Percentiles rank a stretch among this genome's conserved stretches.
Evolutionary conservation across 2,797 vertebrate genomes (phyloP).

Genomic region (Sphenopsis melanotis): DNA sequence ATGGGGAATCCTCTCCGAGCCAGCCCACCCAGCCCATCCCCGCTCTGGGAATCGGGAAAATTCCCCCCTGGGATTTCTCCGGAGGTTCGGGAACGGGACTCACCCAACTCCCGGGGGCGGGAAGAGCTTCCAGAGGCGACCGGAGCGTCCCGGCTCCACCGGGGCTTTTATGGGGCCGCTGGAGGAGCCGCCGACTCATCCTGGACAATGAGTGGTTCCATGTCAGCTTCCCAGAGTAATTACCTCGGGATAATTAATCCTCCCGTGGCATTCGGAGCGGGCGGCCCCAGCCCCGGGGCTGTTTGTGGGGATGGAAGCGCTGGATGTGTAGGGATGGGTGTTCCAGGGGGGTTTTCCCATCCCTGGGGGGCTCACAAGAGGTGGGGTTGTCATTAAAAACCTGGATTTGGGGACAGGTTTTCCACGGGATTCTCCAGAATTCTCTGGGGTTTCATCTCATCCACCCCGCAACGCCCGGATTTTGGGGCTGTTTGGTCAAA

Average conservation of each 20-base stretch:
- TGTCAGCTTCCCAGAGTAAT: background rate
- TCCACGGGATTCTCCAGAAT: background rate
- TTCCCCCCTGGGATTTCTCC: background rate
- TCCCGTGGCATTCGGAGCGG: background rate
- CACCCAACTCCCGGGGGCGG: background rate
- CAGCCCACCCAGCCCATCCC: background rate
- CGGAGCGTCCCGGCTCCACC: background rate
- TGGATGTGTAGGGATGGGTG: rapidly evolving
- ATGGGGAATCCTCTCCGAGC: rapidly evolving
- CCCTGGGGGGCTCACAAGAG: background rate
- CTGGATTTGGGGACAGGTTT: background rate
- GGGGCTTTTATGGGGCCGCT: slow-evolving; percentile 24
- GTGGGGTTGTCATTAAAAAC: no score
- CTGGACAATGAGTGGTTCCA: background rate
- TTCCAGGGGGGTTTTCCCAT: background rate
- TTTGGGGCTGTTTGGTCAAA: rapidly evolving
- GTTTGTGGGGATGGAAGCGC: background rate
- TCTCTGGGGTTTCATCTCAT: no score
- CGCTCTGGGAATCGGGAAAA: rapidly evolving
- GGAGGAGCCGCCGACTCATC: background rate
- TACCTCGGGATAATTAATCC: background rate
- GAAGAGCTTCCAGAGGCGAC: background rate
- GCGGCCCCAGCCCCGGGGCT: background rate
- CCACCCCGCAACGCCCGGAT: rapidly evolving
- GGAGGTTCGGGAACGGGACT: background rate